phyloP scores from a whole-genome alignment of 2,888 invertebrate genomes.

The Stenoptilia bipunctidactyla region DNA sequence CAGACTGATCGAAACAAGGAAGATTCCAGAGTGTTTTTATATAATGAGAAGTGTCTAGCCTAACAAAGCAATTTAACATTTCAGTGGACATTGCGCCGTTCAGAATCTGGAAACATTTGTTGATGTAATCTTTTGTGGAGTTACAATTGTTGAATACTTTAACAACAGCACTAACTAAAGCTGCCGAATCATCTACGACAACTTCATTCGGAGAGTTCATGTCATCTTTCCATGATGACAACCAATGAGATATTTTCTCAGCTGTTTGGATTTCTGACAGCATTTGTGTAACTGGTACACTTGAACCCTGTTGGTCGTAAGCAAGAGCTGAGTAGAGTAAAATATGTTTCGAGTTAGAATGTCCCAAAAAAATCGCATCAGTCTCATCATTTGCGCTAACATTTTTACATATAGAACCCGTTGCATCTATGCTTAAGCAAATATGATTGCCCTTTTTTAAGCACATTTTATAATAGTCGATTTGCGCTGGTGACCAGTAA shows the following conservation, averaged over 20 bases:
- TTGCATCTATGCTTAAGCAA: neutral
- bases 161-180: conserved; percentile 1
- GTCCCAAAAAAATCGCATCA: neutral
- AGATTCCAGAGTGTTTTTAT: too few species aligned
- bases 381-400: neutral
- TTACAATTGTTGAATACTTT: neutral
- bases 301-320: neutral
- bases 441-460: neutral
- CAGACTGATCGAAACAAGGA: neutral
- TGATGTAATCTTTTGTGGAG: conserved; percentile 2
- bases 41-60: neutral
- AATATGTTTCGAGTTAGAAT: neutral
- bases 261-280: conserved; percentile 1
- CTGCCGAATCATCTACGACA: conserved; percentile 3
- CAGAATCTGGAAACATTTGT: conserved; percentile 3
- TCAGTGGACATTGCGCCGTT: neutral
- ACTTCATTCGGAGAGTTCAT: conserved; percentile 3
- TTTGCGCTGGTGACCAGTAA: conserved; percentile 3
- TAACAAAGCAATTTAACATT: neutral
- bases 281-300: conserved; percentile 2
- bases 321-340: neutral
- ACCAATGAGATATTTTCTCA: conserved; percentile 1
- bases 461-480: neutral
- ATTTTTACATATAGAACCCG: conserved; percentile 2
- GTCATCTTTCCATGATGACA: neutral